Base-by-base conservation (phyloP, 2,113 vertebrate genomes). In the Leptosomus discolor region DNA sequence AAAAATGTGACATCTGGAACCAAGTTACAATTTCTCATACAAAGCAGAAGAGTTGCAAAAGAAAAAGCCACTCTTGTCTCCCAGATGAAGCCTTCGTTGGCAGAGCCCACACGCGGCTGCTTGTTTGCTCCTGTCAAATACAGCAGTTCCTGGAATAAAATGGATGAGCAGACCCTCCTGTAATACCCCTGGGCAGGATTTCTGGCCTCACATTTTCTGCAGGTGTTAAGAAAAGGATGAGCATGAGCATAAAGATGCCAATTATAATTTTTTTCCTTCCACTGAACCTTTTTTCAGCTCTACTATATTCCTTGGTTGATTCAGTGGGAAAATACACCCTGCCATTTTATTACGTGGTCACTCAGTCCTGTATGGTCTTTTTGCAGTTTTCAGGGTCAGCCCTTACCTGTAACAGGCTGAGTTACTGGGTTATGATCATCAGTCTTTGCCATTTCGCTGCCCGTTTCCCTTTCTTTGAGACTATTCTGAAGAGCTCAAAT, bases 1-100 rank as follows among this genome's bases (percentile, higher is more conserved):
- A 94, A 96, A 96, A 97, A 82, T 82, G 65, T 71, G 89, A 94
- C 95, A 96, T 94, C 91, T 96, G 95, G 94, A 91, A 90, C 53
- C 54, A 75, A 95, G 88, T 92, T 96, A 57, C 4, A 36, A 17
- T 79, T 92, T 65, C 78, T 92, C 45, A 2, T 85, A 53, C 2
- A 7, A 69, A 92, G 67, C 85, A 83, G 78, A 83, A 56, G 60
- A 78, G 61, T 76, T 92, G 74, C 53, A 76, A n/a, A 96, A 95
- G 65, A 46, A 89, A 54, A 83, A 85, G 37, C 9, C 12, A 1
- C 17, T 73, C 48, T 0, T 46, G 0, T 51, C 46, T 90, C 46
- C 36, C 15, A 56, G 57, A 60, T 0, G 8, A 9, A 91, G 63
- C 2, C 3, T 73, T 74, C 1, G 3, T 5, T 56, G 57, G 6